These are phyloP conservation scores for Australoheros facetus DNA, from an alignment of 2,797 vertebrate genomes.

Conservation along the genomic window DNA sequence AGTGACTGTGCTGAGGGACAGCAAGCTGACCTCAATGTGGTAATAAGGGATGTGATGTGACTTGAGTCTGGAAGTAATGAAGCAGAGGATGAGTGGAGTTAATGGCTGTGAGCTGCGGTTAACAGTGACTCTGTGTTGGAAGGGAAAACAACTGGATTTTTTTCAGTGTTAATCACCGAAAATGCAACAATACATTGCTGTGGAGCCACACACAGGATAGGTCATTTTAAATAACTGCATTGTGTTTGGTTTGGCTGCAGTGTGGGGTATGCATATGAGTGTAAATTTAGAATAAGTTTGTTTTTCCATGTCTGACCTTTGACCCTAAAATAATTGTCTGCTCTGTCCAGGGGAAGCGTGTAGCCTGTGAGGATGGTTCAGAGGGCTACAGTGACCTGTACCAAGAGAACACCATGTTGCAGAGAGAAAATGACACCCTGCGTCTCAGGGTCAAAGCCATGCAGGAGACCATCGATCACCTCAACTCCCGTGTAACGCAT, in stretches of 20 bases:
- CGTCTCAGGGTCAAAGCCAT: slow-evolving; percentile 94
- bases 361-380: slow-evolving; percentile 87
- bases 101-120: slow-evolving; percentile 13
- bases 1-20: slow-evolving; percentile 12
- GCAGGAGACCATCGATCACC: slow-evolving; percentile 96
- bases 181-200: slow-evolving; percentile 50
- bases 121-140: slow-evolving; percentile 53
- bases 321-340: not conserved
- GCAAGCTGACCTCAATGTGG: slow-evolving; percentile 55
- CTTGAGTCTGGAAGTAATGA: slow-evolving; percentile 43
- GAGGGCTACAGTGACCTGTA: slow-evolving; percentile 93
- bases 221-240: slow-evolving; percentile 14
- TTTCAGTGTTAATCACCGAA: slow-evolving; percentile 29
- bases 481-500: slow-evolving; percentile 91
- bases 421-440: slow-evolving; percentile 89
- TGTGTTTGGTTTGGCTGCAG: slow-evolving; percentile 19
- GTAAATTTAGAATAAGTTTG: not conserved
- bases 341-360: slow-evolving; percentile 89
- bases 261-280: not conserved
- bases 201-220: slow-evolving; percentile 1
- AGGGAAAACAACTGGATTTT: slow-evolving; percentile 38
- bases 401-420: slow-evolving; percentile 92
- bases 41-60: slow-evolving; percentile 55
- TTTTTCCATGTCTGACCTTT: slow-evolving; percentile 9
- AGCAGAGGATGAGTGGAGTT: slow-evolving; percentile 21